Conservation (phyloP, 2,888 invertebrate genomes). For the Leptarthrus brevirostris region DNA sequence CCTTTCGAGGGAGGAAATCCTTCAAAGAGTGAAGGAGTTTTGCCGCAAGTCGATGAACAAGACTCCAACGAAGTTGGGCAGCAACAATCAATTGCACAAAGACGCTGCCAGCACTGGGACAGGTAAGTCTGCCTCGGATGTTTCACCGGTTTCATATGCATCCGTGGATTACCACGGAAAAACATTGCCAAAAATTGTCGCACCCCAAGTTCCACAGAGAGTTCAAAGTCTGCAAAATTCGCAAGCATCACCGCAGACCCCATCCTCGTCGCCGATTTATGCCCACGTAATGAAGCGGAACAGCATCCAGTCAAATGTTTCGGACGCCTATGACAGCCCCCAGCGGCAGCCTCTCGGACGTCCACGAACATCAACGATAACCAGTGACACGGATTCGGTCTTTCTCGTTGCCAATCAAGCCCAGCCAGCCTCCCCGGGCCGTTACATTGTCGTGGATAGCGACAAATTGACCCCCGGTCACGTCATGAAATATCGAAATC, state of each 20-base stretch:
- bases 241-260: conserved; percentile 28
- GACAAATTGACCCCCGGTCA: conserved; percentile 62
- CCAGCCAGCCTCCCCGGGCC: conserved; percentile 57
- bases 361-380: conserved; percentile 53
- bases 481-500: conserved; percentile 58
- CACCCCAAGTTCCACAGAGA: conserved; percentile 64
- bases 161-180: conserved; percentile 61
- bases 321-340: conserved; percentile 62
- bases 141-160: conserved; percentile 64
- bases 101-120: conserved; percentile 46
- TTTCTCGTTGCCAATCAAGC: conserved; percentile 52
- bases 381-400: conserved; percentile 58
- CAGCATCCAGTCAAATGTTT: conserved; percentile 63
- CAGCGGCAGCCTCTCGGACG: conserved; percentile 51
- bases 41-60: conserved; percentile 65
- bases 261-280: conserved; percentile 61
- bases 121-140: conserved; percentile 58
- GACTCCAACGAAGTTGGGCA: conserved; percentile 57
- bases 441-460: conserved; percentile 62
- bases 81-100: conserved; percentile 57
- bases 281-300: conserved; percentile 64
- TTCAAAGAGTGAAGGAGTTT: conserved; percentile 65
- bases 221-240: conserved; percentile 61
- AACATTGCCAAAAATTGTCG: conserved; percentile 56
- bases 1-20: conserved; percentile 63